Base-by-base conservation (phyloP, 2,113 vertebrate genomes). In the Psittacula cyanocephala region DNA sequence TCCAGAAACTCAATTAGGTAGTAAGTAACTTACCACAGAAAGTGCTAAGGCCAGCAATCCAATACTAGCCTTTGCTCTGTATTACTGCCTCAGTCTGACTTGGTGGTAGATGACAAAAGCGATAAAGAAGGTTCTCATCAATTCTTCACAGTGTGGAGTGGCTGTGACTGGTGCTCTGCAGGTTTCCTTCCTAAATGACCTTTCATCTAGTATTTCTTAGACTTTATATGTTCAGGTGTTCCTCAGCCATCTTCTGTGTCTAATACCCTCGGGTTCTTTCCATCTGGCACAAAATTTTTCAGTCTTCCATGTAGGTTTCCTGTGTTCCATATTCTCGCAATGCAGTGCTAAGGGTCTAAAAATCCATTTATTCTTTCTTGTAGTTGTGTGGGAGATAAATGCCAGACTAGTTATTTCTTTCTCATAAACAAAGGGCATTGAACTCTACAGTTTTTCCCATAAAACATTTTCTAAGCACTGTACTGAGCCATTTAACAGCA, bases 11-110 rank as follows among this genome's bases (percentile, higher is more conserved):
- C 62, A 93, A 41, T 94, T 95, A 90, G 27, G 10, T 68, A 60
- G 64, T 81, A 96, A 93, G 67, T 93, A 94, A 96, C 88, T 96
- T 93, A 69, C n/a, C 7, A 4, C 60, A 83, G 85, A 71, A 93
- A 81, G 76, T 83, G 69, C 80, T 86, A 86, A 86, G 86, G 71
- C 71, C 60, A 90, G 79, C 72, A 77, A 88, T 79, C n/a, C 85
- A 81, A 53, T 55, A 83, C 60, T 16, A 78, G 52, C 29, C 69
- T 84, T 74, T 71, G 33, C 69, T 93, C 43, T 35, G 18, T 86
- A 27, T 86, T 57, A 18, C 39, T 83, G 52, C 47, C 35, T 86
- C 20, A 16, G n/a, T 29, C 49, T 72, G 63, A 41, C 53, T 85
- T 0, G 0, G 16, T 89, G 25, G 25, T 71, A 65, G 81, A 75